These are phyloP conservation scores for Martes flavigula DNA, from an alignment of 2,797 vertebrate genomes.

Conservation along the genomic window DNA sequence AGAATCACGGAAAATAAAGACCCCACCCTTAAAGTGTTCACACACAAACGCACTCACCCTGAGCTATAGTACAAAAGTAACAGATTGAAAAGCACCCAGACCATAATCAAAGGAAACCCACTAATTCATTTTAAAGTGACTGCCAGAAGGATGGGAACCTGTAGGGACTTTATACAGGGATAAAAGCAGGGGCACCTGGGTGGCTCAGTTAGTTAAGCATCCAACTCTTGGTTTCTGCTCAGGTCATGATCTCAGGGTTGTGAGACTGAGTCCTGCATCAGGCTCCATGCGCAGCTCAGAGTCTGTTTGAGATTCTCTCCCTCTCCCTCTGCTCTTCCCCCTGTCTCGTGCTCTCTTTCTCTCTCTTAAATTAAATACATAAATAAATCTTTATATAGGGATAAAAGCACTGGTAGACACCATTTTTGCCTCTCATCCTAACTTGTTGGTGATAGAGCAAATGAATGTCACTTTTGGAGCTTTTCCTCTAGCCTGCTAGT, in stretches of 20 bases:
- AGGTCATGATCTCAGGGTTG: neutral
- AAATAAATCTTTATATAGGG: neutral
- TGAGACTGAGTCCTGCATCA: neutral
- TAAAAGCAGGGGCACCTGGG: neutral
- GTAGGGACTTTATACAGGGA: neutral
- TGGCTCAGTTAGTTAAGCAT: neutral
- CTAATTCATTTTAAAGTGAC: neutral
- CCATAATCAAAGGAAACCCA: neutral
- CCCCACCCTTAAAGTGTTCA: neutral
- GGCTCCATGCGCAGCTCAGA: neutral
- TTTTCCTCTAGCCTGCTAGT: neutral
- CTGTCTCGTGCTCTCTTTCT: neutral
- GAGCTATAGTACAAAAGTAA: neutral
- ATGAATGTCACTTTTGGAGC: neutral
- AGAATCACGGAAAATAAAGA: neutral
- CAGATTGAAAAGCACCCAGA: neutral
- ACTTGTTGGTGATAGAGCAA: neutral
- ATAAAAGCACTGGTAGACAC: neutral
- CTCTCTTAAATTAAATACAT: neutral
- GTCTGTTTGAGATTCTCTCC: neutral
- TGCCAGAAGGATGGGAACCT: neutral
- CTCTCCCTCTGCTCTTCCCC: neutral
- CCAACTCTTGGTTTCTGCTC: neutral
- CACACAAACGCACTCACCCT: neutral
- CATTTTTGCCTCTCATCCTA: neutral